Evolutionary conservation across 2,113 vertebrate genomes (phyloP).

Genomic region (Recurvirostra avosetta): DNA sequence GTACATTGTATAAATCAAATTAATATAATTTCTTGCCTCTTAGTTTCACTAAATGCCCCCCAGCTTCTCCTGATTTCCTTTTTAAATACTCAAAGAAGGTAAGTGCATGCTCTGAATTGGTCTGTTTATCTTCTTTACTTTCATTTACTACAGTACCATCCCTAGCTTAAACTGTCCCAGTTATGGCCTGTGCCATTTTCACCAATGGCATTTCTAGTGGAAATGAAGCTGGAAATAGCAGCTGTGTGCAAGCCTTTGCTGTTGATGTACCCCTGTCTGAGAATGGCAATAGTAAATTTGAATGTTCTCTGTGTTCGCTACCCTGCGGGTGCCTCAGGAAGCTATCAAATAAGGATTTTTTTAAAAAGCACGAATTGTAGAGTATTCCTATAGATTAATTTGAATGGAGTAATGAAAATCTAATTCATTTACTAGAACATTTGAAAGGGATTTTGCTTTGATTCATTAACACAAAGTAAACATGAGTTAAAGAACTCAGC

Average conservation of each 20-base stretch:
- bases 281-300: not conserved
- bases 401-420: not conserved
- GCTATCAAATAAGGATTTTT: accelerated
- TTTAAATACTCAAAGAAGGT: not conserved
- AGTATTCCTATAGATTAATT: not conserved
- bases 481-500: not conserved
- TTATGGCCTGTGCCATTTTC: not conserved
- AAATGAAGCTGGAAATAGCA: not conserved
- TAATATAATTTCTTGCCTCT: not conserved
- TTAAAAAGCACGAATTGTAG: not conserved
- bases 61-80: not conserved
- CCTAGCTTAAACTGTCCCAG: not conserved
- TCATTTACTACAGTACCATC: not conserved
- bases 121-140: not conserved
- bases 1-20: not conserved
- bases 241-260: not conserved
- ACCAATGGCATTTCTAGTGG: not conserved
- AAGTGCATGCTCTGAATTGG: not conserved
- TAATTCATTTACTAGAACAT: not conserved
- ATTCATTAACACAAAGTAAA: not conserved
- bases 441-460: not conserved
- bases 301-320: not conserved
- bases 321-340: not conserved
- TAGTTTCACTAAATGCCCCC: not conserved
- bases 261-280: not conserved